Percentiles rank a stretch among this genome's conserved stretches.
Evolutionary conservation across 2,797 vertebrate genomes (phyloP).

Genomic region (Rhincodon typus): DNA sequence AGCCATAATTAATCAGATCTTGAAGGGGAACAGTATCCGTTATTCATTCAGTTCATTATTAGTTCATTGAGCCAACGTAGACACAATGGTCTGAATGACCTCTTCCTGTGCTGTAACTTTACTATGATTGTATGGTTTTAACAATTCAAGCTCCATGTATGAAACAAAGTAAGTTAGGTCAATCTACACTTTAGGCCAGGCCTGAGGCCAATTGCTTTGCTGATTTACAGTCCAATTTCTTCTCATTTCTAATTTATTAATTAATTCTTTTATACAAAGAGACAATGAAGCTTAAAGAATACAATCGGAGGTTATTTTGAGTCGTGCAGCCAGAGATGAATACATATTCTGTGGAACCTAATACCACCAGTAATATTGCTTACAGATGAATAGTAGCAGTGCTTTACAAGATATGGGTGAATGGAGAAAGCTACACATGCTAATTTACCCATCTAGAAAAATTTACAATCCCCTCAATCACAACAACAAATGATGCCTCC

Average conservation of each 20-base stretch:
- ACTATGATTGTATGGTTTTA: not conserved
- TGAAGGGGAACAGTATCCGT: not conserved
- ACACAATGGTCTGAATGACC: too few species aligned
- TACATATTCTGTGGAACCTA: not conserved
- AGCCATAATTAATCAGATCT: not conserved
- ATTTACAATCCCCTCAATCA: not conserved
- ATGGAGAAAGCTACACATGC: not conserved
- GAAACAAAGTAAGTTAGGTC: not conserved
- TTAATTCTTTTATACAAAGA: not conserved
- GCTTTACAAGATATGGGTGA: not conserved
- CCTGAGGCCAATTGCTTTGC: not conserved
- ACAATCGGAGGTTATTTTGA: not conserved
- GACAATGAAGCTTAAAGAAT: not conserved
- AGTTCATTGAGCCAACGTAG: too few species aligned
- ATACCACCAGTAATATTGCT: not conserved
- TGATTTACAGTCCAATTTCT: not conserved
- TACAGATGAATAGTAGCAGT: not conserved
- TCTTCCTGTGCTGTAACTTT: too few species aligned
- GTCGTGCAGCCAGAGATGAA: not conserved
- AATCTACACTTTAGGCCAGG: not conserved
- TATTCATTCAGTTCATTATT: too few species aligned
- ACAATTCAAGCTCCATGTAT: too few species aligned
- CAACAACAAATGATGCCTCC: not conserved
- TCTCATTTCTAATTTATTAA: not conserved
- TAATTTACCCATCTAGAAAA: not conserved